phyloP scores from a whole-genome alignment of 2,797 vertebrate genomes.

The Tangara arthus region DNA sequence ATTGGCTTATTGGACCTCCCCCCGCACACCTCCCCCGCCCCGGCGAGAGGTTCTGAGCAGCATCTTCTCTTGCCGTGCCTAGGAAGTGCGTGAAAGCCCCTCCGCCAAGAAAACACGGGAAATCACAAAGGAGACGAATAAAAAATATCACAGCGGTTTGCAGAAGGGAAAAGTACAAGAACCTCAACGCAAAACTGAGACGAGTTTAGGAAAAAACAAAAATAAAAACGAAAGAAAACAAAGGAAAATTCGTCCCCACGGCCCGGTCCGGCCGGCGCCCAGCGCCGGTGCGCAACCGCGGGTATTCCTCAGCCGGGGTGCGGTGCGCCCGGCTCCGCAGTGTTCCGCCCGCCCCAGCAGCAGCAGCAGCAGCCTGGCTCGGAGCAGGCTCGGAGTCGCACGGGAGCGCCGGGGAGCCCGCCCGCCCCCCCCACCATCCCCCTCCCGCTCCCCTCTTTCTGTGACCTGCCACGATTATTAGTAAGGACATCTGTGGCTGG shows the following conservation, averaged over 20 bases:
- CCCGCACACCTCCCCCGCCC: not conserved
- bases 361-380: not conserved
- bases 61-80: not conserved
- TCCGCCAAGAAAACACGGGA: not conserved
- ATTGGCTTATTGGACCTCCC: constrained; percentile 7
- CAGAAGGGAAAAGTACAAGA: not conserved
- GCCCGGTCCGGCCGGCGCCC: too few relatives aligned
- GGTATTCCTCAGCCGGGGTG: not conserved
- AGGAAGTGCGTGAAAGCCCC: not conserved
- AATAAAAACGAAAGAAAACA: not conserved
- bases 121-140: not conserved
- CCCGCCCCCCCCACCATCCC: not conserved
- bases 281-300: not conserved
- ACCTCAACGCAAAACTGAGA: not conserved
- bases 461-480: constrained; percentile 76
- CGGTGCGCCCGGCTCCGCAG: not conserved
- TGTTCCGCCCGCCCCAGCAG: not conserved
- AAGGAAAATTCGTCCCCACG: not conserved
- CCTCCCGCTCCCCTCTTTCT: constrained; percentile 48
- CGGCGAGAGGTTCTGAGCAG: not conserved
- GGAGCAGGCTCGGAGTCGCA: not conserved
- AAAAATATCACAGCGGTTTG: not conserved
- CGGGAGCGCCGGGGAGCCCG: not conserved
- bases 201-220: not conserved
- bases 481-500: constrained; percentile 74